Evolutionary conservation across 2,113 vertebrate genomes (phyloP).

Genomic region (Formicarius rufipectus): DNA sequence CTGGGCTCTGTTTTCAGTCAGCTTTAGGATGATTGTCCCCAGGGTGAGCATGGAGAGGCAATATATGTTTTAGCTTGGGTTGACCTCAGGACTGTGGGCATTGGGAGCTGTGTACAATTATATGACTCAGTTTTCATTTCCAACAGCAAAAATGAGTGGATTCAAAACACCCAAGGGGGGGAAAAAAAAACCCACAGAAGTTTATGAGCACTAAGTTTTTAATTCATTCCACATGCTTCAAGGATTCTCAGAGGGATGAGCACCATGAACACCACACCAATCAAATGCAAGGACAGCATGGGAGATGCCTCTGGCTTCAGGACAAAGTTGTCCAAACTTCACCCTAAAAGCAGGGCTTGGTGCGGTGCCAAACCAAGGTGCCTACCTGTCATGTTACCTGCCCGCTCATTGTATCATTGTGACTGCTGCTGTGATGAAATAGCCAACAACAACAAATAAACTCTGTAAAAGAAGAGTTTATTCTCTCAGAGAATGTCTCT

Average conservation of each 20-base stretch:
- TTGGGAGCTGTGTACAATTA: not conserved
- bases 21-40: not conserved
- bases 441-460: not conserved
- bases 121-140: not conserved
- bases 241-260: not conserved
- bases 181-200: fast-evolving
- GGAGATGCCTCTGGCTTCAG: not conserved
- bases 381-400: fast-evolving
- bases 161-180: not conserved
- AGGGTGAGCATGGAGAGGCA: not conserved
- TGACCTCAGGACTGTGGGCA: not conserved
- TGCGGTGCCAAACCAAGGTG: fast-evolving
- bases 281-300: fast-evolving
- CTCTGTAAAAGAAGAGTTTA: not conserved
- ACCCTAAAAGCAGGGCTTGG: fast-evolving
- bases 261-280: fast-evolving
- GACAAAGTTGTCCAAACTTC: fast-evolving
- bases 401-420: not conserved
- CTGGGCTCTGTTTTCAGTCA: fast-evolving
- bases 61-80: not conserved
- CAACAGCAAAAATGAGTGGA: fast-evolving
- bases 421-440: not conserved
- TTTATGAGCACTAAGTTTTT: not conserved
- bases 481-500: too few species aligned
- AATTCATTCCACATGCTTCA: not conserved